A percentile compares a stretch with the other conserved stretches of the same genome.
phyloP scores from a whole-genome alignment of 2,888 invertebrate genomes.

The Rotaria socialis region DNA sequence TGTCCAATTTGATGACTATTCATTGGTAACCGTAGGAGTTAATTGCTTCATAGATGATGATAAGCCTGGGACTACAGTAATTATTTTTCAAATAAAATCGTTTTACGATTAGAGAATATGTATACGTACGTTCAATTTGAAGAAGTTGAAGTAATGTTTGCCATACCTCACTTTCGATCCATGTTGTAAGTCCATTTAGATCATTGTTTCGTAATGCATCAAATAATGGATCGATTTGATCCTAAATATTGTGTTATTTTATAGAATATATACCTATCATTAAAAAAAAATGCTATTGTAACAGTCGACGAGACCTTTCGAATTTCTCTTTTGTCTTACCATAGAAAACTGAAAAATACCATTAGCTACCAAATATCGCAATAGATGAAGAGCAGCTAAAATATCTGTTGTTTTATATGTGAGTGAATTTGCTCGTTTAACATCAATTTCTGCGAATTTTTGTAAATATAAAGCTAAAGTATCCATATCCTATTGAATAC shows the following conservation, averaged over 20 bases:
- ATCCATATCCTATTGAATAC: background rate
- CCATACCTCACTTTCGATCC: slow-evolving; percentile 75
- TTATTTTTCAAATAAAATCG: background rate
- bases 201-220: slow-evolving; percentile 73
- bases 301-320: too few relatives aligned
- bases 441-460: background rate
- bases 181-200: slow-evolving; percentile 69
- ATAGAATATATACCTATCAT: too few relatives aligned
- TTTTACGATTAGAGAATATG: background rate
- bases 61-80: background rate
- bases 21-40: slow-evolving; percentile 51
- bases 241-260: slow-evolving; percentile 57
- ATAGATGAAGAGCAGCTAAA: slow-evolving; percentile 86
- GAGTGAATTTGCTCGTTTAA: background rate
- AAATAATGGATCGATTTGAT: slow-evolving; percentile 72
- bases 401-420: slow-evolving; percentile 66
- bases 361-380: slow-evolving; percentile 83
- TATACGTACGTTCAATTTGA: slow-evolving; percentile 56
- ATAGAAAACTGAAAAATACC: slow-evolving; percentile 71
- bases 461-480: background rate
- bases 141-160: slow-evolving; percentile 69
- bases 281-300: too few relatives aligned
- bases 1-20: slow-evolving; percentile 70
- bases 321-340: slow-evolving; percentile 39
- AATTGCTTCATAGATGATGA: background rate